Evolutionary conservation across 2,888 invertebrate species (phyloP).

Genomic region (Ochropleura plecta): DNA sequence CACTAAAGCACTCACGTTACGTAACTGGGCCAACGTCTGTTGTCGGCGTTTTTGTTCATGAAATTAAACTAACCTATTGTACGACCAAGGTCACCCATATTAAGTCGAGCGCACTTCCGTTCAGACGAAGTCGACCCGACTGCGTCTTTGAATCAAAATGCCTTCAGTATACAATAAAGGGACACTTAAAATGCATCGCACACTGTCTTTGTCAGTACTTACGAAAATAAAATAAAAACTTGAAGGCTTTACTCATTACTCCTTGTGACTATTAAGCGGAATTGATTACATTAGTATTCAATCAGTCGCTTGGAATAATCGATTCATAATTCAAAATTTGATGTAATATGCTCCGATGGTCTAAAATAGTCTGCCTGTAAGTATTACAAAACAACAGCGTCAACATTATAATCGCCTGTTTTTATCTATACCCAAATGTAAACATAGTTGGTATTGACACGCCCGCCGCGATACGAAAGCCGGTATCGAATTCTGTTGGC

Average conservation of each 20-base stretch:
- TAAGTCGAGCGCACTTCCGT: conserved; percentile 83
- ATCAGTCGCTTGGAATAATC: conserved; percentile 15
- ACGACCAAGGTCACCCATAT: conserved; percentile 86
- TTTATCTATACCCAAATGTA: conserved; percentile 82
- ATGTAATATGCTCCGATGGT: conserved; percentile 14
- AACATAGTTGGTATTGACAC: conserved; percentile 86
- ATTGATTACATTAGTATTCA: conserved; percentile 35
- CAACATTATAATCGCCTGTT: conserved; percentile 72
- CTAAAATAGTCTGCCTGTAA: conserved; percentile 46
- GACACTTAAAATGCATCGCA: conserved; percentile 59
- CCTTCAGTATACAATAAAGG: conserved; percentile 40
- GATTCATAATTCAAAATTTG: conserved; percentile 28
- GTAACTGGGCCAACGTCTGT: conserved; percentile 75
- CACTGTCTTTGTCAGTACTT: conserved; percentile 29
- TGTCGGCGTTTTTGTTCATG: conserved; percentile 70
- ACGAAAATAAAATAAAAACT: conserved; percentile 33
- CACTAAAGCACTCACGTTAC: conserved; percentile 67
- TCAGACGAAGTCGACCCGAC: conserved; percentile 61
- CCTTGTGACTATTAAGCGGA: conserved; percentile 18
- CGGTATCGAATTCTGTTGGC: conserved; percentile 88
- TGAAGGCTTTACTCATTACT: conserved; percentile 26
- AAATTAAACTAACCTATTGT: conserved; percentile 79
- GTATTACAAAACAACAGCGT: conserved; percentile 56
- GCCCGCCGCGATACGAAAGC: conserved; percentile 81
- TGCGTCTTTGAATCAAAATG: conserved; percentile 53